Evolutionary conservation across 1,140 invertebrate species (phyloP), one percentile per base, ranked within the genome.

Genomic region (Pseudomyrmex gracilis): DNA sequence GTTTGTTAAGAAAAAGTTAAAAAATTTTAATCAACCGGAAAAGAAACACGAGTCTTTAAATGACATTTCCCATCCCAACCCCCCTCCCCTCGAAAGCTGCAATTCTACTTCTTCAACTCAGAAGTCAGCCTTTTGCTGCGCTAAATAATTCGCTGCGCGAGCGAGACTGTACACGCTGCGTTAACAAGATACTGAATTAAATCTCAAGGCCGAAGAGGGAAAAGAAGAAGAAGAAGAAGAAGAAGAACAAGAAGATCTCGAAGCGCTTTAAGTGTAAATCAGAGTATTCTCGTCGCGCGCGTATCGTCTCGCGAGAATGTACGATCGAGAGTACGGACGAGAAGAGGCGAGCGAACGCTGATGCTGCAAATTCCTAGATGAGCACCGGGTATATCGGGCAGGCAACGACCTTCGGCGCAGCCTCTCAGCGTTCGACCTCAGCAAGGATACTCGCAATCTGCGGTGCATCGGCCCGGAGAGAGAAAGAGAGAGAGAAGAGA

Each of bases 381-480:
- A 67, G 87, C 87, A 86, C 85, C 82, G 74, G 83, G 76, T 88
- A 89, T 86, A 89, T 90, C 85, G 90, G 83, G 85, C 84, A 88
- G 91, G 86, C 90, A 93, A 92, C 88, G 91, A 93, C 91, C 92
- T 92, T 92, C 90, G 73, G 15, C 64, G 78, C 45, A 77, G 86
- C 73, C 55, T 76, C 66, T 61, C 73, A 64, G 45, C 67, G 78
- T 78, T 67, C 87, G 87, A 89, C 87, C 87, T 89, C 87, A 89
- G 90, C 92, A 93, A 93, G 92, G 90, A 93, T 93, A 90, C 87
- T 86, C 61, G 89, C 90, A 92, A 93, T 93, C 91, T 91, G 82
- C 88, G 76, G 90, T 91, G 85, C 91, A 92, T 91, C 90, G 90
- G 90, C 89, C 89, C 83, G 83, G 58, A 53, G 47, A 71, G 34